Base-by-base conservation (phyloP, 2,113 vertebrate genomes). In the Hydrolagus affinis region DNA sequence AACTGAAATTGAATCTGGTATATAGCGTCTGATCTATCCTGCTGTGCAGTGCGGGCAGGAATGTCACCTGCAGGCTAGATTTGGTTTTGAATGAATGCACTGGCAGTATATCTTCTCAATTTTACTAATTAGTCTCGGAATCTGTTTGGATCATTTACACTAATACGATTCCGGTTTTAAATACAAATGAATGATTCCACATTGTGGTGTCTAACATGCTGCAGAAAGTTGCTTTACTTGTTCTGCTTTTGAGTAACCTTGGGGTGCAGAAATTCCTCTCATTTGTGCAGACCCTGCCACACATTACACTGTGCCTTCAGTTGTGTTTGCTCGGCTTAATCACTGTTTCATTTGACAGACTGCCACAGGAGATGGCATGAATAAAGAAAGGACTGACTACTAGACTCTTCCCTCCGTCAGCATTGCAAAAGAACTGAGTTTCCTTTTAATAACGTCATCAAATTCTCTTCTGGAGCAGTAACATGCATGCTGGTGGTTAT, bases 251-350 rank as follows among this genome's bases (percentile, higher is more conserved):
- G 28, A 68, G 17, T 62, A 68, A 83, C 78, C 59, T 83, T 83
- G 78, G 78, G 78, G 1, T 68, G 32, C 28, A 28, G 8, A 64
- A 30, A 68, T 66, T 66, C 66, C 78, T 83, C 25, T 68, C 19
- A 17, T 83, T 62, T 66, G 25, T 21, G 28, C 60, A 64, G 60
- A 68, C 66, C 64, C 66, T 66, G 62, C 62, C 60, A 44, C 44
- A 44, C 44, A 44, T 44, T 44, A 60, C 12, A 32, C 28, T 30
- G 25, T 17, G 77, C 78, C 66, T 75, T 83, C 60, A 83, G 8
- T 32, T 62, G 23, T 19, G 62, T 28, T 66, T 83, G 78, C 78
- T 83, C 78, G 30, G 28, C 17, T 66, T 66, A 83, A 83, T 83
- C 25, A 68, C 15, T 25, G 60, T 64, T 83, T 66, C 10, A 9